These are phyloP conservation scores for Ia io DNA, from an alignment of 2,113 vertebrate genomes.

Conservation along the genomic window DNA sequence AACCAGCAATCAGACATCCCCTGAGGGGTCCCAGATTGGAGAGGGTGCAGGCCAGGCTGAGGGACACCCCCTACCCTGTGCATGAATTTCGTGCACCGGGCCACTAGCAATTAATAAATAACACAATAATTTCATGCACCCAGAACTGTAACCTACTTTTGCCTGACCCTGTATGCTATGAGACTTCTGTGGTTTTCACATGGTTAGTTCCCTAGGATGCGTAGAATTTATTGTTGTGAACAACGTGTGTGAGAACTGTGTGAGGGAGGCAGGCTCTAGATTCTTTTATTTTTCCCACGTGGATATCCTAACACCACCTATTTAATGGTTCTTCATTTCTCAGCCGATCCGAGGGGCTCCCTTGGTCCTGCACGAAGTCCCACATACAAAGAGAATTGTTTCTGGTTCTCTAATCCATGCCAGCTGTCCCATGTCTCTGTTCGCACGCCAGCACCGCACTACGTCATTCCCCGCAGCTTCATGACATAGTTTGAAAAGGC, in stretches of 20 bases:
- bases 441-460: background rate
- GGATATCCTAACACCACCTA: background rate
- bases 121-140: no score
- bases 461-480: background rate
- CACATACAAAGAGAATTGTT: background rate
- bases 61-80: no score
- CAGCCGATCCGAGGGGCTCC: background rate
- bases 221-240: background rate
- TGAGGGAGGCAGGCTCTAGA: background rate
- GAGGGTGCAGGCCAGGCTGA: no score
- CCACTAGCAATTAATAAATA: no score
- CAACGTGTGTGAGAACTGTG: background rate
- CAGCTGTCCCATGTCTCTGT: background rate
- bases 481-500: background rate
- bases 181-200: background rate
- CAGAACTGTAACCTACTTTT: no score
- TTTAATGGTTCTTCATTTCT: background rate
- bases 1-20: no score
- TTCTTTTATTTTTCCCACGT: background rate
- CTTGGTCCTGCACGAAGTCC: background rate
- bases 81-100: no score
- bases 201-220: background rate
- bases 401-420: background rate
- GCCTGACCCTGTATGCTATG: no score
- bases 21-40: no score